Evolutionary conservation across 2,888 invertebrate genomes (phyloP), one percentile per base, ranked within the genome.

Genomic region (Amaurobius ferox): DNA sequence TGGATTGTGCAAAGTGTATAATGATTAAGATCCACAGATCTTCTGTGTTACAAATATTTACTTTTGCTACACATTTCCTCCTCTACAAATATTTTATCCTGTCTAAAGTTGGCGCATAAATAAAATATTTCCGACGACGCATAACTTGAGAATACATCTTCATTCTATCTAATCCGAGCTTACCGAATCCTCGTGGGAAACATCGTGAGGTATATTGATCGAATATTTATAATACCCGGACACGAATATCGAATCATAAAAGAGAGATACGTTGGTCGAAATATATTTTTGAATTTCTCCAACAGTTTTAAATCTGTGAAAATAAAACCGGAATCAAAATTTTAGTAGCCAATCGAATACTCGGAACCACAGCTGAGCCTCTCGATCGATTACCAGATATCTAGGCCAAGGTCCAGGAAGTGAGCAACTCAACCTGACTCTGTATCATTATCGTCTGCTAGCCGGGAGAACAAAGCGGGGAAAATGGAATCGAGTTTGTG

Each of bases 381-480:
- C 39, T 39, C 39, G 48, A 83, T 83, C 77, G 83, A 83, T 83
- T 77, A 71, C 29, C 77, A 39, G 62, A 77, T 48, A 83, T 83
- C 72, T 83, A 67, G 83, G 83, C 83, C 83, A 83, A 83, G 83
- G 83, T 83, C 77, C 83, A 83, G 83, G 83, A 77, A 72, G 66
- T 35, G 32, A 48, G 66, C 83, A 83, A 77, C 83, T 83, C 83
- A 83, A 83, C 83, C 28, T 64, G 67, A 62, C 76, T 66, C n/a
- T n/a, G 44, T 66, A 72, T 72, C 66, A 48, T 44, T 70, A 61
- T 83, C 83, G 76, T 70, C 28, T 71, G 44, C 40, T 64, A 13
- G 35, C 67, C 40, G 48, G 39, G 39, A 79, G 55, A 55, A 55
- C 23, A 23, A 23, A 55, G 23, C 19, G 3, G 23, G 23, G 55